phyloP scores from a whole-genome alignment of 2,113 vertebrate species.

The Grammomys surdaster region DNA sequence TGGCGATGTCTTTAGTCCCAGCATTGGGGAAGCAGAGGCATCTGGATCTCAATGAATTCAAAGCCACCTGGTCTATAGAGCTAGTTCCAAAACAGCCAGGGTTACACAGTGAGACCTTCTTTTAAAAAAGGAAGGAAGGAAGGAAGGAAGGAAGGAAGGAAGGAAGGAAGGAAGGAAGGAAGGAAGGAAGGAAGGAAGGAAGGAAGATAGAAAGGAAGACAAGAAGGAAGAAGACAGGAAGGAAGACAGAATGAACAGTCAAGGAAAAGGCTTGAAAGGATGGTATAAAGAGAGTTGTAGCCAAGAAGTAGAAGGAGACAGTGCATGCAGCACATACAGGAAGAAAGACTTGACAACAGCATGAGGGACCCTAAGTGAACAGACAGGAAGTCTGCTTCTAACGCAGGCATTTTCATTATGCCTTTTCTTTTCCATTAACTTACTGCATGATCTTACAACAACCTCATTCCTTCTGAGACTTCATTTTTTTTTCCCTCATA shows the following conservation, averaged over 20 bases:
- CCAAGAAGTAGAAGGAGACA: conserved; percentile 22
- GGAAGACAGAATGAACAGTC: background rate
- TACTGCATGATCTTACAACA: conserved; percentile 17
- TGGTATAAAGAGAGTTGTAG: background rate
- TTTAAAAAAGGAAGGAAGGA: background rate
- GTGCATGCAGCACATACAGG: background rate
- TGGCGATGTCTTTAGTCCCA: background rate
- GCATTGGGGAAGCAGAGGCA: background rate
- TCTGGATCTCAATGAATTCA: background rate
- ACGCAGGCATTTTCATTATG: background rate
- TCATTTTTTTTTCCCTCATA: conserved; percentile 1
- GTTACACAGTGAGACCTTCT: too few species aligned
- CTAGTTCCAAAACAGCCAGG: background rate
- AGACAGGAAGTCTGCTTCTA: background rate
- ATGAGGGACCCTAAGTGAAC: background rate
- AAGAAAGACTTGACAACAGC: background rate
- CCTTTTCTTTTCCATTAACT: background rate
- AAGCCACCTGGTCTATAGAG: background rate
- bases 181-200: too few species aligned
- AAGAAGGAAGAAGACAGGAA: too few species aligned
- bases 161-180: too few species aligned
- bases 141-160: too few species aligned
- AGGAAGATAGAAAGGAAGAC: background rate
- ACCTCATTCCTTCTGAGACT: background rate
- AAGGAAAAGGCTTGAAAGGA: conserved; percentile 1